Percentiles rank a stretch among this genome's conserved stretches.
Evolutionary conservation across 1,140 invertebrate genomes (phyloP).

Genomic region (Megalopta genalis): DNA sequence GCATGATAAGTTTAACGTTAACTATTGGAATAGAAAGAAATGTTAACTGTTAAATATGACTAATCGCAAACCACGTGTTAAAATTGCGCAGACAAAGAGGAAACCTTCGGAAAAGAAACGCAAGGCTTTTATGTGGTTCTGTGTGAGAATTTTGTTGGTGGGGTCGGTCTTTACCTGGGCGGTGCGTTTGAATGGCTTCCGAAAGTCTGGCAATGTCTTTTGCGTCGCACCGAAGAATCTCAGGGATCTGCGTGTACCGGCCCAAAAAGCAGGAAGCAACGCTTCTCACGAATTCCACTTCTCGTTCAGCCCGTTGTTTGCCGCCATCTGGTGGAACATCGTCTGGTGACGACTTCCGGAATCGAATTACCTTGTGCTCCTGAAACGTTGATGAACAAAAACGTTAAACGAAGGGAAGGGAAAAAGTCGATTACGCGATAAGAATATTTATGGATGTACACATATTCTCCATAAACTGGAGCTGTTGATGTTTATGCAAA

Average conservation of each 20-base stretch:
- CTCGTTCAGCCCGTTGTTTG: slow-evolving; percentile 67
- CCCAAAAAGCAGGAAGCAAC: slow-evolving; percentile 77
- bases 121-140: no score
- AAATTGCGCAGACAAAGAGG: no score
- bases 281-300: slow-evolving; percentile 75
- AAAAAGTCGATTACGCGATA: background rate
- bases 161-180: slow-evolving; percentile 67
- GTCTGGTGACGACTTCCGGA: slow-evolving; percentile 71
- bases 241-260: slow-evolving; percentile 66
- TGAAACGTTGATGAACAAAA: slow-evolving; percentile 55
- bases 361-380: slow-evolving; percentile 76
- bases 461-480: no score
- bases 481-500: no score
- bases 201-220: slow-evolving; percentile 62
- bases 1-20: no score
- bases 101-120: no score
- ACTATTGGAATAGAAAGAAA: no score
- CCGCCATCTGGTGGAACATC: slow-evolving; percentile 61
- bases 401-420: background rate
- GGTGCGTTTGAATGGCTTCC: slow-evolving; percentile 56
- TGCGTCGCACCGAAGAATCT: slow-evolving; percentile 66
- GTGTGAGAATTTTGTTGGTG: background rate
- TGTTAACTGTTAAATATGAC: no score
- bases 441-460: slow-evolving; percentile 2
- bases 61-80: no score